These are phyloP conservation scores for Tipula vernalis DNA, from an alignment of 2,888 invertebrate genomes.

Conservation along the genomic window DNA sequence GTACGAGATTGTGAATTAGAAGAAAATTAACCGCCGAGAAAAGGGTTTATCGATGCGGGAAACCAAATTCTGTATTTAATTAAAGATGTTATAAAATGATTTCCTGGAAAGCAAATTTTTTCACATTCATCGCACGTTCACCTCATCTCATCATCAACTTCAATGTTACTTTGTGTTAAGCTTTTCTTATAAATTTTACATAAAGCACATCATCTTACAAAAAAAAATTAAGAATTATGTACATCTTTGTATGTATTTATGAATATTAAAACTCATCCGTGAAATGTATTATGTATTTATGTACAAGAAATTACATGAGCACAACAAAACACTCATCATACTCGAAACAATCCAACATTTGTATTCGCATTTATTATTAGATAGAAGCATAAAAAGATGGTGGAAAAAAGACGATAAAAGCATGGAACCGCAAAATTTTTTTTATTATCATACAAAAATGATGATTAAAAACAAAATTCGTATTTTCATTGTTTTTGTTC, in stretches of 20 bases:
- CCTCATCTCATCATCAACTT: too few relatives aligned
- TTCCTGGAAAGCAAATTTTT: neutral
- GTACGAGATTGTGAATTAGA: too few relatives aligned
- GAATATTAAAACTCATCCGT: neutral
- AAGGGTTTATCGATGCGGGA: neutral
- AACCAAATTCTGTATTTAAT: neutral
- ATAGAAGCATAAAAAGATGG: neutral
- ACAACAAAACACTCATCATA: neutral
- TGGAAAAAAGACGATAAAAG: neutral
- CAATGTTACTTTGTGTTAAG: neutral
- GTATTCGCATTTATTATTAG: too few relatives aligned
- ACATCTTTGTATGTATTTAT: neutral
- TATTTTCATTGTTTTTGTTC: neutral
- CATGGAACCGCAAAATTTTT: neutral
- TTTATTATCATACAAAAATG: neutral
- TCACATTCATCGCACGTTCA: too few relatives aligned
- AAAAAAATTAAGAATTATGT: neutral
- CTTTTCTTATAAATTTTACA: neutral
- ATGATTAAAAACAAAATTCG: neutral
- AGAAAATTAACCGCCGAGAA: neutral
- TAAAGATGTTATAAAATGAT: neutral
- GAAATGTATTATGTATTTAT: neutral
- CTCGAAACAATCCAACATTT: neutral
- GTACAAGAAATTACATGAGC: neutral
- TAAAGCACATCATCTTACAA: neutral